Evolutionary conservation across 2,797 vertebrate species (phyloP), one percentile per base, ranked within the genome.

Genomic region (Alosa sapidissima): DNA sequence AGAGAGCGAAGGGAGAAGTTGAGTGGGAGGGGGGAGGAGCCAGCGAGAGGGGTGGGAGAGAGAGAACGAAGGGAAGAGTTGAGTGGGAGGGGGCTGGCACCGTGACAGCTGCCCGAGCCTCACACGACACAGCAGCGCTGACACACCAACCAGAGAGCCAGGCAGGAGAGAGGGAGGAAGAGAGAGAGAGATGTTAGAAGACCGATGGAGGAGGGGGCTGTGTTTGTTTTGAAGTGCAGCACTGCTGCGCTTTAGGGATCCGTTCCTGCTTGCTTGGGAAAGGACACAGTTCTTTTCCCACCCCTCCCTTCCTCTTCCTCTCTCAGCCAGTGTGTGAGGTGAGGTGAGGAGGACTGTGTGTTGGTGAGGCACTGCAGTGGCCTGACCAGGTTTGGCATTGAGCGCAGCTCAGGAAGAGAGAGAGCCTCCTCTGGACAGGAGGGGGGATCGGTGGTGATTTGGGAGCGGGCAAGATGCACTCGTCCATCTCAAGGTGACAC

Each of bases 121-220:
- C 90, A 89, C 90, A 85, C 90, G 81, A 93, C 90, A 92, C 93
- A 94, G 92, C 92, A 94, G 92, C 92, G 91, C 94, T 95, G 95
- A 94, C 93, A 93, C 95, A 94, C 89, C 87, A 72, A 88, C 84
- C 89, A 6, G 86, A 82, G 88, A 54, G 88, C 84, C 83, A 14
- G 84, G 36, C 72, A 78, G 16, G 41, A 45, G 72, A 45, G 13
- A 75, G 68, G 28, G 33, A 36, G 28, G 14, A 24, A 33, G 33
- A 55, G 83, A 83, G 85, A 81, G 65, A 68, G 84, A 62, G 83
- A 82, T 89, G 81, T 83, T 49, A 82, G 47, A 81, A 55, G 84
- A 90, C 90, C 91, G 92, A 92, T 92, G 93, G 92, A 93, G 91
- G 81, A 93, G 81, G 82, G 82, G 16, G 28, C 88, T 85, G 60